These are phyloP conservation scores for Rhynchonycteris naso DNA, from an alignment of 2,797 vertebrate species.

Conservation along the genomic window DNA sequence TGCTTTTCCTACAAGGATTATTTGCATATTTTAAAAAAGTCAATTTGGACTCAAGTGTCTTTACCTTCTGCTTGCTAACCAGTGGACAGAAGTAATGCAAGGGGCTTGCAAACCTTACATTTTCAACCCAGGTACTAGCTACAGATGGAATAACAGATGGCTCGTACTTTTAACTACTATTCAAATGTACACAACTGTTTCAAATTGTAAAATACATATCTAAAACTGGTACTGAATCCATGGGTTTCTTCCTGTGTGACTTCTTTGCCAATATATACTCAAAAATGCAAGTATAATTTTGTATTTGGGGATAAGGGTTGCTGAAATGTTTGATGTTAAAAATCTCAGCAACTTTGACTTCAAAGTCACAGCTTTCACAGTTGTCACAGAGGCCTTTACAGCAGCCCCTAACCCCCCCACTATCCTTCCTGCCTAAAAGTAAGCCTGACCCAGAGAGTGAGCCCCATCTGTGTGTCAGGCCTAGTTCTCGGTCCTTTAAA, in stretches of 20 bases:
- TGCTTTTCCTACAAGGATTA: not conserved
- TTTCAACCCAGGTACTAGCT: not conserved
- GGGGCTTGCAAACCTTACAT: not conserved
- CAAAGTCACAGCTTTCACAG: not conserved
- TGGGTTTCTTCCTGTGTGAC: not conserved
- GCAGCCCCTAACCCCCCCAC: not conserved
- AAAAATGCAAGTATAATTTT: not conserved
- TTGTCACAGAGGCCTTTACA: not conserved
- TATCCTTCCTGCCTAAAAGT: not conserved
- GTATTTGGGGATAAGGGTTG: not conserved
- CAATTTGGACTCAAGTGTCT: not conserved
- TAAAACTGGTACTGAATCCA: not conserved
- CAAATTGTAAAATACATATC: not conserved
- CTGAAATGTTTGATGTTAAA: not conserved
- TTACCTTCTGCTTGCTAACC: not conserved
- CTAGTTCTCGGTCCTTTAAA: not conserved
- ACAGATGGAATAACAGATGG: not conserved
- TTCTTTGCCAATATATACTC: not conserved
- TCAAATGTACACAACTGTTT: not conserved
- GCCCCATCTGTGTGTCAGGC: not conserved
- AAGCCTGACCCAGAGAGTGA: not conserved
- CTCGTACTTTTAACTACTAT: not conserved
- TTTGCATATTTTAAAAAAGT: slow-evolving; percentile 51
- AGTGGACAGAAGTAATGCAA: not conserved
- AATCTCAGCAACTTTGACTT: not conserved